Base-by-base conservation (phyloP, 2,113 vertebrate genomes). In the Rhagologus leucostigma region DNA sequence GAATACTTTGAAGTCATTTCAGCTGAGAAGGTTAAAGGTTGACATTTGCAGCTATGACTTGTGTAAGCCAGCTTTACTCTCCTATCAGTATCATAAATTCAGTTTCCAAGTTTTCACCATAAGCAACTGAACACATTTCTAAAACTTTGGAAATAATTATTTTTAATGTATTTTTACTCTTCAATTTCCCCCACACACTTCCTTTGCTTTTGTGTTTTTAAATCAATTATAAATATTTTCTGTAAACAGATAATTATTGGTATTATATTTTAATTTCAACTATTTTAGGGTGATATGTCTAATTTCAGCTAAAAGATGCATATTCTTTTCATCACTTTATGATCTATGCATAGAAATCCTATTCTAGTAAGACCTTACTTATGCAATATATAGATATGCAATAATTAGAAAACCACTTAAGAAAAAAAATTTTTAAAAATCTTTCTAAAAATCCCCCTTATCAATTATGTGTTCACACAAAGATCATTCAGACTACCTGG, bases 1-100 rank as follows among this genome's bases (percentile, higher is more conserved):
- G 79, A 93, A 56, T 77, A 50, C 77, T 94, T 93, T 95, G 90
- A 96, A 96, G 71, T 69, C 2, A 88, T 93, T 93, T 96, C 67
- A 80, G 59, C 53, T 65, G 30, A 78, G 93, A 84, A 96, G 92
- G 90, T 94, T 86, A 94, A 96, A 95, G 95, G 93, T 80, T 91
- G 75, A 57, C 71, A 68, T 94, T 79, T 84, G 32, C 44, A 90
- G 79, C 77, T 96, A 88, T 63, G 85, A 56, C 87, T 91, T 91
- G 7, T 78, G 41, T 82, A 57, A 93, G 27, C 35, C 75, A 90
- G 46, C 39, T 91, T 94, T 84, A 44, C 7, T 35, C 13, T 91
- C 27, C 33, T 83, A 26, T 33, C 4, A 29, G 41, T 47, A 55
- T 46, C 62, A 50, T 39, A 75, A 95, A 85, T 75, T 62, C 56